Conservation (phyloP, 2,113 vertebrate genomes). For the Serilophus lunatus region DNA sequence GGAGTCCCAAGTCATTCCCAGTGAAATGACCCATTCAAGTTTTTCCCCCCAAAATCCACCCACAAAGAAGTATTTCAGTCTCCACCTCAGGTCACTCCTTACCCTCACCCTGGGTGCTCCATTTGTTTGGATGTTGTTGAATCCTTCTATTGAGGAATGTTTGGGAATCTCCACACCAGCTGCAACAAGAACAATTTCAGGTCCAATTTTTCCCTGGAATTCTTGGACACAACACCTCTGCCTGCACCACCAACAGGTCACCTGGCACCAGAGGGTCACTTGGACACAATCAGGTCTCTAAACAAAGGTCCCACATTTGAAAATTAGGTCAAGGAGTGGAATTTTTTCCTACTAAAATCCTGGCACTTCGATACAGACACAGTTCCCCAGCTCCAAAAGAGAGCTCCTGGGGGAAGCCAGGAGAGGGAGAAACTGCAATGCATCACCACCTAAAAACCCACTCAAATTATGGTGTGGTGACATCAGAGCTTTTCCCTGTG, state of each 20-base stretch:
- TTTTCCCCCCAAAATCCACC: neutral
- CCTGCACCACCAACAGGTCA: fast-evolving
- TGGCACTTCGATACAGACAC: neutral
- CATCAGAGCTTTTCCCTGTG: conserved; percentile 45
- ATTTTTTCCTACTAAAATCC: neutral
- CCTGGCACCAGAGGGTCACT: neutral
- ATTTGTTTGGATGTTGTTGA: fast-evolving
- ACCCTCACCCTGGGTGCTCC: too few species aligned
- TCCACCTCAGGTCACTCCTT: neutral
- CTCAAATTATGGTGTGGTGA: neutral
- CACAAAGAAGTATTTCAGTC: neutral
- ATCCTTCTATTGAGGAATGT: neutral
- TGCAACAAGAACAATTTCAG: neutral
- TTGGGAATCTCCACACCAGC: neutral
- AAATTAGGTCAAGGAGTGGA: neutral
- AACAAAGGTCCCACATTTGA: neutral
- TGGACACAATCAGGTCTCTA: neutral
- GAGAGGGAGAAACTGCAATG: neutral
- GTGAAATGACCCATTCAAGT: neutral
- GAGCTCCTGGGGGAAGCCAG: neutral
- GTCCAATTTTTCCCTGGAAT: neutral
- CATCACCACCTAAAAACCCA: neutral
- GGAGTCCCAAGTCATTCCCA: neutral
- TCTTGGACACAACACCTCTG: neutral
- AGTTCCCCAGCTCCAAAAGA: neutral